Base-by-base conservation (phyloP, 2,888 invertebrate genomes). In the Dasysyrphus tricinctus region DNA sequence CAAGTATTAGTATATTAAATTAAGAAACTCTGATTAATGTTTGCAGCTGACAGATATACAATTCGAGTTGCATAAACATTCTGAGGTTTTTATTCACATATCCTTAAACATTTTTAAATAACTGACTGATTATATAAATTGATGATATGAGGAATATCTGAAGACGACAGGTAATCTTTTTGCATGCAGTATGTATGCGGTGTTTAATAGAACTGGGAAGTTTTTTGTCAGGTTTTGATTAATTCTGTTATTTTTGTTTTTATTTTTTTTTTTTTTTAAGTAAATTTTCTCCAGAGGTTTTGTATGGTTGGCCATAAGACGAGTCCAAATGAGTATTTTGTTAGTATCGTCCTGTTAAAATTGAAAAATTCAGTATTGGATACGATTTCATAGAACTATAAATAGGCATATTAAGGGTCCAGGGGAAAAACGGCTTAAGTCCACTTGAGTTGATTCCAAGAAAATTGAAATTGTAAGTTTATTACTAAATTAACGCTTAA, bases 91-190 rank as follows among this genome's bases (percentile, higher is more conserved):
- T 19, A 8, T 37, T 57, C 65, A 61, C 56, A 61, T 65, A 57
- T 80, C 44, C 65, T 59, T 19, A 54, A 75, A 75, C 44, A 37
- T 72, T 80, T 80, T 80, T 54, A 80, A 81, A 63, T 63, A 63
- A 63, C 44, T 73, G 67, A 73, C 67, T 80, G 76, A 76, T 80
- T 85, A 73, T 80, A 85, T 85, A 73, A 85, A 85, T 85, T 85
- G 84, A 85, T 77, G 80, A 80, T 73, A 67, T 47, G 54, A 44
- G 39, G 2, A 42, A 47, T 8, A 51, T 61, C 84, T 85, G 84
- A 77, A 81, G 76, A 85, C 80, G 84, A 85, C 84, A 85, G 84
- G 84, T 85, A 81, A 85, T 85, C 76, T 81, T 85, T 61, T 49
- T 49, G 1, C 5, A 2, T 51, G 9, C 8, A 5, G 32, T n/a